These are phyloP conservation scores for Bubalus kerabau DNA, from an alignment of 2,113 vertebrate species.

Conservation along the genomic window DNA sequence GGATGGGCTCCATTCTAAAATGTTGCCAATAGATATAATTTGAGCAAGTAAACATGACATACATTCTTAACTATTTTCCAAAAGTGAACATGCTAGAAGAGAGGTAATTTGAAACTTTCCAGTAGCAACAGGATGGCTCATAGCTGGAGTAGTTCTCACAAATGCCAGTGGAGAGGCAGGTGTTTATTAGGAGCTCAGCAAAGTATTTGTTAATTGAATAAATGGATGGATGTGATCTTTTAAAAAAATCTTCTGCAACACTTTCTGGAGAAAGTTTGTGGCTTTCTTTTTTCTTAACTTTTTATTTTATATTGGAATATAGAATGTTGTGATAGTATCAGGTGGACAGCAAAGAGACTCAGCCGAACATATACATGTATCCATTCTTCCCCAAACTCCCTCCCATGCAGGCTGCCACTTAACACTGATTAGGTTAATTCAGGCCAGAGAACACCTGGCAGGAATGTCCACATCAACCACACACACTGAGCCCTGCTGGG, in stretches of 20 bases:
- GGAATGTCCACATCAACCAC: neutral
- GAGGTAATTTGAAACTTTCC: neutral
- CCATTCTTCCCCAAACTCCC: neutral
- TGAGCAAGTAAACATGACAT: neutral
- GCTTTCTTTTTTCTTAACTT: neutral
- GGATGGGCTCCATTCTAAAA: neutral
- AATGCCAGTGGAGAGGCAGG: neutral
- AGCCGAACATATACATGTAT: neutral
- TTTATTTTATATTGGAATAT: neutral
- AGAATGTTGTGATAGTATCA: neutral
- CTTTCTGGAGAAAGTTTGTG: neutral
- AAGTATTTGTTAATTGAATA: neutral
- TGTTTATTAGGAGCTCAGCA: neutral
- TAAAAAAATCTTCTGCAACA: neutral
- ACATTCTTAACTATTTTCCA: conserved; percentile 9
- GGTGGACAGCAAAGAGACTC: neutral
- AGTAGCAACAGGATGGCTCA: neutral
- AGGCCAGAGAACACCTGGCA: neutral
- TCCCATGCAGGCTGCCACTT: neutral
- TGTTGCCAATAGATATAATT: neutral
- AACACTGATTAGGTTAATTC: neutral
- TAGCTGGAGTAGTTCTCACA: neutral
- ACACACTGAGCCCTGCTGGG: neutral
- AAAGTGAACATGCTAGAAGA: neutral
- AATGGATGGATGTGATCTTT: neutral